Evolutionary conservation across 2,888 invertebrate species (phyloP).

Genomic region (Monoplex corrugatus): DNA sequence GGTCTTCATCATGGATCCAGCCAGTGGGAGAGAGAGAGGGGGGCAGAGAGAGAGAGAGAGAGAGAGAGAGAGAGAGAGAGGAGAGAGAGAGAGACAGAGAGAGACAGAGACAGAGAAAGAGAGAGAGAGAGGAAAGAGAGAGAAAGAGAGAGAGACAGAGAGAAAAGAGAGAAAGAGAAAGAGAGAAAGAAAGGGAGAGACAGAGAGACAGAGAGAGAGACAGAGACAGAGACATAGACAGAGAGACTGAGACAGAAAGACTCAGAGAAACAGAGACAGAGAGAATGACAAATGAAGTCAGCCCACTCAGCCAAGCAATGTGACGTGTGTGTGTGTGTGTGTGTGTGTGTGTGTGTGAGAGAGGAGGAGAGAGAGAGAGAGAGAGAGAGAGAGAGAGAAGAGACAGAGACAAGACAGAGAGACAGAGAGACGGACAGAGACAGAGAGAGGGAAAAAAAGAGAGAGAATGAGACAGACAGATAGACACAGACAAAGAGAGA

Average conservation of each 20-base stretch:
- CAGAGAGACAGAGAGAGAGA: conserved; percentile 4
- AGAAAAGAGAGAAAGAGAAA: conserved; percentile 26
- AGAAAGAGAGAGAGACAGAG: conserved; percentile 36
- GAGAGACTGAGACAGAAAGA: not conserved
- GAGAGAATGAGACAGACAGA: not conserved
- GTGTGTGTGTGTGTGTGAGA: not conserved
- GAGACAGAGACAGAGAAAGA: not conserved
- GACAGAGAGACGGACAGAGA: not conserved
- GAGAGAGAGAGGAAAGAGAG: too few species aligned
- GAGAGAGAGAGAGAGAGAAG: not conserved
- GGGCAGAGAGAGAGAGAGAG: not conserved
- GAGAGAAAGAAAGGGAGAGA: not conserved
- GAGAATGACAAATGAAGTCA: not conserved
- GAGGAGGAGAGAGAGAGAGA: not conserved
- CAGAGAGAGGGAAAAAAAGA: not conserved
- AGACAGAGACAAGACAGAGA: not conserved
- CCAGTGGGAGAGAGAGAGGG: conserved; percentile 5
- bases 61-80: not conserved
- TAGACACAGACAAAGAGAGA: not conserved
- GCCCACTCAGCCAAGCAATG: too few species aligned
- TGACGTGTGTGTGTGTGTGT: too few species aligned
- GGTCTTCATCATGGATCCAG: too few species aligned
- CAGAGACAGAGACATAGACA: not conserved
- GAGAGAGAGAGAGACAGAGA: not conserved
- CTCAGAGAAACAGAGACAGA: too few species aligned